Percentiles rank a stretch among this genome's conserved stretches.
Conservation (phyloP, 2,113 vertebrate genomes). For the Lophius piscatorius region DNA sequence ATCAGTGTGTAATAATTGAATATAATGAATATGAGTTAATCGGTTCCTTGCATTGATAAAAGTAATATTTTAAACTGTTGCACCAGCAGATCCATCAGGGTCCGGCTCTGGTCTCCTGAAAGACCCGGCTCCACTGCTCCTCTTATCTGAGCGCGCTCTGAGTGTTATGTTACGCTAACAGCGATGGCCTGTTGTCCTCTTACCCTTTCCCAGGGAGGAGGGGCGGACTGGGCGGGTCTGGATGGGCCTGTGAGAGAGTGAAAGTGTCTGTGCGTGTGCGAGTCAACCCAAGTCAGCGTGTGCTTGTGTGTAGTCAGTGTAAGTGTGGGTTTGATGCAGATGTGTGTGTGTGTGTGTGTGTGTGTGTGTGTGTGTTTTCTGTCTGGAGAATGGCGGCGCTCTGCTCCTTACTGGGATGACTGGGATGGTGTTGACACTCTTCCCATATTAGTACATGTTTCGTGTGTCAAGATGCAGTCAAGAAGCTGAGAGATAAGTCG, state of each 20-base stretch:
- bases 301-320: constrained; percentile 9
- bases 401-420: constrained; percentile 41
- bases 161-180: constrained; percentile 63
- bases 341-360: background rate
- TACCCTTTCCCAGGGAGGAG: constrained; percentile 69
- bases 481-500: constrained; percentile 49
- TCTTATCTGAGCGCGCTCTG: constrained; percentile 62
- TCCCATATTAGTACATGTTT: constrained; percentile 64
- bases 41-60: no score
- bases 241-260: no score
- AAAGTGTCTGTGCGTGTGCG: constrained; percentile 16
- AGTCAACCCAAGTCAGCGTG: background rate
- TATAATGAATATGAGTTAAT: no score
- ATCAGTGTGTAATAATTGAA: no score
- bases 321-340: background rate
- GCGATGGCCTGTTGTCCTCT: constrained; percentile 59
- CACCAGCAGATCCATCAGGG: constrained; percentile 6
- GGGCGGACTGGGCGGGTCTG: constrained; percentile 6
- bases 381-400: background rate
- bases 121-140: constrained; percentile 52
- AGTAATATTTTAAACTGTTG: no score
- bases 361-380: constrained; percentile 9
- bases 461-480: constrained; percentile 55
- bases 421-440: constrained; percentile 47
- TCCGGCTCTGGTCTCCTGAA: constrained; percentile 29